A percentile compares a stretch with the other conserved stretches of the same genome.
Conservation (phyloP, 2,113 vertebrate species). For the Brachyistius frenatus region DNA sequence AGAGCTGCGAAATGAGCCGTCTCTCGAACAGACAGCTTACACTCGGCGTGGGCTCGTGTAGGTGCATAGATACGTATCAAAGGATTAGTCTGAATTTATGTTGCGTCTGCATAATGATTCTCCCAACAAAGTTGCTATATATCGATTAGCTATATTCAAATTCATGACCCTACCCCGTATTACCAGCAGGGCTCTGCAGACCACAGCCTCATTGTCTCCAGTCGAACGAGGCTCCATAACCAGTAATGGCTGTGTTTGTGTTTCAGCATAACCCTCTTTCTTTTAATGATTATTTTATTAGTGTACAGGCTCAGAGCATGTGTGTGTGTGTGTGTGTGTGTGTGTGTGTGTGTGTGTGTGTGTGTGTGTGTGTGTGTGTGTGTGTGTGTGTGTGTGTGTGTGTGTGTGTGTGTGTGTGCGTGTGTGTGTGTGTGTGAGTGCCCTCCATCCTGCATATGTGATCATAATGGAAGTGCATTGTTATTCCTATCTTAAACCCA, state of each 20-base stretch:
- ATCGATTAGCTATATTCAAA: conserved; percentile 67
- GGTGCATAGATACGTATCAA: conserved; percentile 21
- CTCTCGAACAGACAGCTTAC: conserved; percentile 51
- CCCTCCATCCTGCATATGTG: conserved; percentile 7
- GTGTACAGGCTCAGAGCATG: conserved; percentile 33
- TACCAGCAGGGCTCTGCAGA: conserved; percentile 29
- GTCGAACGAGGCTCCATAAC: conserved; percentile 33
- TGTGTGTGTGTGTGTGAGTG: background rate
- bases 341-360: conserved; percentile 14
- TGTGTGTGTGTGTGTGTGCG: conserved; percentile 7
- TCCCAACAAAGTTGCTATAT: conserved; percentile 38
- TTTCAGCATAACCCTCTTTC: conserved; percentile 62
- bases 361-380: conserved; percentile 17
- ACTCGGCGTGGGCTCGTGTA: conserved; percentile 24
- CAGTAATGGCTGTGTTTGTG: conserved; percentile 67
- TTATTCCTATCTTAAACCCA: conserved; percentile 23
- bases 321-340: conserved; percentile 7
- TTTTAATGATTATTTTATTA: conserved; percentile 68
- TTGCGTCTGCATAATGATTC: conserved; percentile 44
- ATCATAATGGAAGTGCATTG: conserved; percentile 30
- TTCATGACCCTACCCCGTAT: conserved; percentile 41
- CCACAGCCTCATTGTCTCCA: conserved; percentile 49
- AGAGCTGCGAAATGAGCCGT: conserved; percentile 55
- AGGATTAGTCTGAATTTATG: conserved; percentile 29
- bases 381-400: conserved; percentile 9